Evolutionary conservation across 2,113 vertebrate species (phyloP).

Genomic region (Trachemys scripta): DNA sequence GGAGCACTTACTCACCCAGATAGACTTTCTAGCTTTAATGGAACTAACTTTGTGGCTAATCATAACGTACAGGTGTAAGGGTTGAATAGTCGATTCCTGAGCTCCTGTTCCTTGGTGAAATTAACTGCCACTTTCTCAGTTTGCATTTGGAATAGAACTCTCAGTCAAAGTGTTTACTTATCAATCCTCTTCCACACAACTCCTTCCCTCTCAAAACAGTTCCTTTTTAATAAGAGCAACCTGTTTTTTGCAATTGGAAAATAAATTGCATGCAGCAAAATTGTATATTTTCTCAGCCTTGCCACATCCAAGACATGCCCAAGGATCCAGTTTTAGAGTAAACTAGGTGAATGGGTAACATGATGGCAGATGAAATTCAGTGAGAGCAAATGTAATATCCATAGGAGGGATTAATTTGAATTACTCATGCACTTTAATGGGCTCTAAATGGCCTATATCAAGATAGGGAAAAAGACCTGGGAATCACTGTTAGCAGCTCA

Average conservation of each 20-base stretch:
- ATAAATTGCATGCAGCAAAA: background rate
- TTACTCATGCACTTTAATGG: background rate
- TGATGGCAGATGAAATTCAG: background rate
- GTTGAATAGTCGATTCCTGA: background rate
- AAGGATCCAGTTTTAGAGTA: background rate
- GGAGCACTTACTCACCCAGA: background rate
- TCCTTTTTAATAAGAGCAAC: background rate
- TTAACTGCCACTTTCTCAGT: background rate
- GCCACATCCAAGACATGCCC: background rate
- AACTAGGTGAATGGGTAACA: background rate
- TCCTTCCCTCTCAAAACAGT: background rate
- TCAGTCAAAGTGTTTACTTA: background rate
- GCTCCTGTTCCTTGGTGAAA: background rate
- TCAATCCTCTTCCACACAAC: background rate
- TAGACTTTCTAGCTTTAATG: background rate
- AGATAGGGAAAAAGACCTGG: background rate
- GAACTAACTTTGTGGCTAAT: background rate
- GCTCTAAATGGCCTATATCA: background rate
- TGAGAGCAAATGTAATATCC: background rate
- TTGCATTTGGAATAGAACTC: background rate
- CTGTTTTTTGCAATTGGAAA: background rate
- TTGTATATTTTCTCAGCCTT: too few relatives aligned
- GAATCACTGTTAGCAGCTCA: background rate
- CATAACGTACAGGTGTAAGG: background rate
- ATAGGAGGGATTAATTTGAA: background rate